Base-by-base conservation (phyloP, 2,888 invertebrate genomes). In the Nebria salina region DNA sequence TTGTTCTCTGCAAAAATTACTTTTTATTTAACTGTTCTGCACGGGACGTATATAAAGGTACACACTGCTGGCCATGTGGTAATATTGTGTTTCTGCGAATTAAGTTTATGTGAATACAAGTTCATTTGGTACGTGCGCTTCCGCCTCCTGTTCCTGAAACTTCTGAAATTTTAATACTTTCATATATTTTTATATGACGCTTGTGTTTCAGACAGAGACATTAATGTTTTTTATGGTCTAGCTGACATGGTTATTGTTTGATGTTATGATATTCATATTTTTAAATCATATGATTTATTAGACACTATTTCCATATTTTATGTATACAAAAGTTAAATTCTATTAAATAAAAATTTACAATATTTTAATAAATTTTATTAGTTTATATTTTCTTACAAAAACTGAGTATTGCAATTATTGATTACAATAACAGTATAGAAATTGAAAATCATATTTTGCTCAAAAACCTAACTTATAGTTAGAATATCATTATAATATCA, bases 11-110 rank as follows among this genome's bases (percentile, higher is more conserved):
- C 75, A 80, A 75, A 75, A 80, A 80, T 80, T 80, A 80, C 80
- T 80, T 80, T 80, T 80, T 80, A 80, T 80, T 75, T 80, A 80
- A 80, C 80, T 72, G 80, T 80, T 75, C 75, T 70, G 41, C 66
- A 41, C 43, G 73, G 15, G 15, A 73, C 72, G 72, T 25, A 26
- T 11, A 34, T 34, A 34, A 34, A 34, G 34, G 34, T 34, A 34
- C 34, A 41, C 73, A 41, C 5, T 34, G 34, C 26, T 70, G 70
- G 25, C 34, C 70, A 70, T 34, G 70, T 26, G 70, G 70, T 26
- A 70, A 70, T 70, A 70, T 70, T 25, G 26, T 70, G 70, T 26
- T 70, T 34, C 70, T 70, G 70, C 25, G 70, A 70, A 70, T 70
- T 70, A 70, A 70, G 70, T 70, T 70, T 70, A 70, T 70, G 70